Evolutionary conservation across 2,888 invertebrate species (phyloP).

Genomic region (Habroteleia sp.): DNA sequence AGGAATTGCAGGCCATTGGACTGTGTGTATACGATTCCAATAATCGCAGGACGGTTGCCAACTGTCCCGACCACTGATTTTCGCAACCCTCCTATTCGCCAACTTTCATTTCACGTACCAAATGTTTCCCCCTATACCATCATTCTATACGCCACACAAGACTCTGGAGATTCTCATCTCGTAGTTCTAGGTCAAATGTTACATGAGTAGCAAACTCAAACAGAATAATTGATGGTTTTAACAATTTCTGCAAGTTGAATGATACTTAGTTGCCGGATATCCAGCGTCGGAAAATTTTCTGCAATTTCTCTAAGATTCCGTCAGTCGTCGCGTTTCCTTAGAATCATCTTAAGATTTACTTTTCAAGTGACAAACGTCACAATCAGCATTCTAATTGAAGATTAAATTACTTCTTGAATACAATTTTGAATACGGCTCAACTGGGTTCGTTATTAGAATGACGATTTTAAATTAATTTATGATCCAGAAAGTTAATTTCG

Average conservation of each 20-base stretch:
- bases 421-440: constrained; percentile 26
- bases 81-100: constrained; percentile 64
- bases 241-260: constrained; percentile 42
- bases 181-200: constrained; percentile 54
- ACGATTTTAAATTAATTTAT: constrained; percentile 25
- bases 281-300: constrained; percentile 6
- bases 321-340: constrained; percentile 16
- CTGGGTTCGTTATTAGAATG: constrained; percentile 28
- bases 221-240: constrained; percentile 44
- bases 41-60: constrained; percentile 74
- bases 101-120: constrained; percentile 68
- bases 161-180: constrained; percentile 52
- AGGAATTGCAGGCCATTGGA: constrained; percentile 61
- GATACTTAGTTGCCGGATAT: constrained; percentile 14
- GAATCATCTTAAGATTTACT: constrained; percentile 14
- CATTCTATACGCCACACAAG: constrained; percentile 26
- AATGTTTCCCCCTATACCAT: constrained; percentile 27
- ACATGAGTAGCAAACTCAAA: constrained; percentile 33
- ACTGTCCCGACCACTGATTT: constrained; percentile 73
- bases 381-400: constrained; percentile 48
- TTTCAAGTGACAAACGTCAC: constrained; percentile 31
- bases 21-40: constrained; percentile 66
- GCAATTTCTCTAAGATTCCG: constrained; percentile 31
- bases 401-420: constrained; percentile 34
- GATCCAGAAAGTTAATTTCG: constrained; percentile 18